Conservation (phyloP, 1,140 invertebrate species). For the Hycleus cichorii region DNA sequence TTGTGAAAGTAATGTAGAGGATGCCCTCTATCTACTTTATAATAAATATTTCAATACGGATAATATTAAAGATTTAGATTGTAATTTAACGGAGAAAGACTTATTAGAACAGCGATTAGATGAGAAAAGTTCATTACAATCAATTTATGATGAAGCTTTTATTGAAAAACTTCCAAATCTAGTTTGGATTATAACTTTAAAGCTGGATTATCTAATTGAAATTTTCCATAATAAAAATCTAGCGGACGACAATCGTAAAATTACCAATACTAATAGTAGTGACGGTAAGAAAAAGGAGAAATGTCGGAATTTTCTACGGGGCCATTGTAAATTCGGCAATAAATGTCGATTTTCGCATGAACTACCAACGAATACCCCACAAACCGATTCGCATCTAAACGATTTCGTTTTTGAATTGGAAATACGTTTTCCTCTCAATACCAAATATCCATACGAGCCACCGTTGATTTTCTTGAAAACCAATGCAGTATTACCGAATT, state of each 20-base stretch:
- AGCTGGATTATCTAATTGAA: conserved; percentile 58
- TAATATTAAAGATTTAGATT: conserved; percentile 25
- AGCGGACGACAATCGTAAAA: conserved; percentile 23
- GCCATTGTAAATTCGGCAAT: conserved; percentile 60
- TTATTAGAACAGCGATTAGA: conserved; percentile 56
- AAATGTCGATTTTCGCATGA: conserved; percentile 69
- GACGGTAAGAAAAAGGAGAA: conserved; percentile 52
- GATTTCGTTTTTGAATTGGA: conserved; percentile 54
- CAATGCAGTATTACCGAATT: conserved; percentile 48
- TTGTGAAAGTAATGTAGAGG: conserved; percentile 55
- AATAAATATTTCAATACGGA: conserved; percentile 54
- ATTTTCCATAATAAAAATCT: conserved; percentile 49
- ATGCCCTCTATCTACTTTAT: conserved; percentile 59
- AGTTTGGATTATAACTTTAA: conserved; percentile 59
- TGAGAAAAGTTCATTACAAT: conserved; percentile 63
- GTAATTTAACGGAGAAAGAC: conserved; percentile 44
- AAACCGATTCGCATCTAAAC: conserved; percentile 32
- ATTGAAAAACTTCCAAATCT: conserved; percentile 55
- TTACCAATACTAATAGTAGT: background rate
- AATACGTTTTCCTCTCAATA: conserved; percentile 62
- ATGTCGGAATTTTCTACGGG: conserved; percentile 60
- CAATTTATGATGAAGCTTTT: conserved; percentile 63
- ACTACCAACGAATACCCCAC: conserved; percentile 40
- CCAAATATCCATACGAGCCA: conserved; percentile 62
- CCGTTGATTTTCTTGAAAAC: conserved; percentile 62